A percentile compares a stretch with the other conserved stretches of the same genome.
Evolutionary conservation across 2,113 vertebrate genomes (phyloP).

Genomic region (Hippocampus zosterae): DNA sequence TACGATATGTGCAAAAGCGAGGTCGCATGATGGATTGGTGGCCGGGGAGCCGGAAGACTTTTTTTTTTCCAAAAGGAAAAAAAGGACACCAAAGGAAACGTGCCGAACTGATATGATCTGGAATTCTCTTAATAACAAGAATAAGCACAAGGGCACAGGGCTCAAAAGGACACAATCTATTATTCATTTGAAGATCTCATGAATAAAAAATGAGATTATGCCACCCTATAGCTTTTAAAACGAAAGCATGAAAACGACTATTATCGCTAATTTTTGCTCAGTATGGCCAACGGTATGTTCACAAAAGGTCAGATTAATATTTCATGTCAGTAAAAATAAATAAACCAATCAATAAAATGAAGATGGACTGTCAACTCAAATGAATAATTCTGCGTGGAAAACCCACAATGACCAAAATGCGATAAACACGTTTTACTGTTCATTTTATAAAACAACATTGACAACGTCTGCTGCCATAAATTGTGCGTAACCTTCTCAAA

Average conservation of each 20-base stretch:
- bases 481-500: background rate
- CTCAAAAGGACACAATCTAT: conserved; percentile 68
- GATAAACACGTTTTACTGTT: background rate
- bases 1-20: conserved; percentile 30
- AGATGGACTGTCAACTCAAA: background rate
- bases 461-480: background rate
- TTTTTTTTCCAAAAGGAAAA: too few species aligned
- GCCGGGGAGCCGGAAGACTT: conserved; percentile 30
- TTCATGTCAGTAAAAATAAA: conserved; percentile 12
- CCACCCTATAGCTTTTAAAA: conserved; percentile 68
- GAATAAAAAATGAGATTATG: conserved; percentile 70
- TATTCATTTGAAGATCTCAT: conserved; percentile 72
- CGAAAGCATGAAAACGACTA: conserved; percentile 55
- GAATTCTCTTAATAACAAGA: conserved; percentile 65
- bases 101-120: conserved; percentile 49
- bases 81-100: conserved; percentile 48
- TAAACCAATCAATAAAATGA: background rate
- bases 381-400: background rate
- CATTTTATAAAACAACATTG: background rate
- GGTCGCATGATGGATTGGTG: conserved; percentile 45
- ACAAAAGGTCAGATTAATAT: conserved; percentile 17
- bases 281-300: background rate
- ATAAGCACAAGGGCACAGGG: conserved; percentile 58
- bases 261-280: conserved; percentile 31
- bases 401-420: background rate